Percentiles rank a stretch among this genome's conserved stretches.
These are phyloP conservation scores for Prietella phreatophila DNA, from an alignment of 2,113 vertebrate genomes.

Conservation along the genomic window DNA sequence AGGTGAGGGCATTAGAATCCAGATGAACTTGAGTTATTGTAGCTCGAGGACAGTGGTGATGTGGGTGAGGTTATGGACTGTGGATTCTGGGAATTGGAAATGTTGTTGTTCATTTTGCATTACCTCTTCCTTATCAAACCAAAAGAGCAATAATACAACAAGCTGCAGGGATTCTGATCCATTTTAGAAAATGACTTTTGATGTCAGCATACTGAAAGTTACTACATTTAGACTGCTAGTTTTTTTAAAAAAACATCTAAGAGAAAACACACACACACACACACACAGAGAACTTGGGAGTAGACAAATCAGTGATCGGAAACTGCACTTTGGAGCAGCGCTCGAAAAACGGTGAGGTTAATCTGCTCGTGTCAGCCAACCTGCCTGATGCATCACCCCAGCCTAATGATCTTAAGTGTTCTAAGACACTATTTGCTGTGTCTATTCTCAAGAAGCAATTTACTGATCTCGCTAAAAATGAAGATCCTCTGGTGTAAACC, in stretches of 20 bases:
- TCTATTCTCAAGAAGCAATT: conserved; percentile 50
- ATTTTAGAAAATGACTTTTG: not conserved
- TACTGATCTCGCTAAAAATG: conserved; percentile 37
- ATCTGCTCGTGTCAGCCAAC: conserved; percentile 37
- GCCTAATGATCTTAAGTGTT: conserved; percentile 55
- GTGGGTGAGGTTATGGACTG: not conserved
- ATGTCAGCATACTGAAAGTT: not conserved
- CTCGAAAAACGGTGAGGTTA: conserved; percentile 53
- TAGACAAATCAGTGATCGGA: conserved; percentile 45
- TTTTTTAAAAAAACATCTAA: not conserved
- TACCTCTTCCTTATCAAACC: not conserved
- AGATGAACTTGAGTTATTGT: not conserved
- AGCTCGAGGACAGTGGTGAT: not conserved
- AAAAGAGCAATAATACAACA: not conserved
- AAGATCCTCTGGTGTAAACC: conserved; percentile 40
- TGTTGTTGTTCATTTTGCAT: not conserved
- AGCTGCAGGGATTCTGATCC: not conserved
- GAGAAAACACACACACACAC: not conserved
- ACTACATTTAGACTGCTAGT: not conserved
- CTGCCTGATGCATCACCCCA: conserved; percentile 45
- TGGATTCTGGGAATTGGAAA: not conserved
- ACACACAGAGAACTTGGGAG: conserved; percentile 22
- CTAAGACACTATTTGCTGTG: conserved; percentile 39
- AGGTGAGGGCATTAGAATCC: not conserved
- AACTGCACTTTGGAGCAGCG: conserved; percentile 39